Conservation (phyloP, 1,140 invertebrate species). For the Laupala kohalensis region DNA sequence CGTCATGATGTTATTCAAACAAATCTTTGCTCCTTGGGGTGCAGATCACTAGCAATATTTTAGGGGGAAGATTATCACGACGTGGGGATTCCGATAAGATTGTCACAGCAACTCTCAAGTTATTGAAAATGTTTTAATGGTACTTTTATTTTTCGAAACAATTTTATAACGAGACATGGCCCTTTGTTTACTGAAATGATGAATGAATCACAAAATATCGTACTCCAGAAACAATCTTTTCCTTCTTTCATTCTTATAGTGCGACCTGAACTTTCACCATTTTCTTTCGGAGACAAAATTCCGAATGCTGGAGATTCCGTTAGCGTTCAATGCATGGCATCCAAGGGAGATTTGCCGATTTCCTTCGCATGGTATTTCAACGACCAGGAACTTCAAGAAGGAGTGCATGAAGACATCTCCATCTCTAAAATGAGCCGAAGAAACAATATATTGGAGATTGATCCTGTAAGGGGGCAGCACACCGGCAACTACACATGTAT, state of each 20-base stretch:
- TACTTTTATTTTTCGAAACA: neutral
- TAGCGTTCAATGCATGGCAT: conserved; percentile 37
- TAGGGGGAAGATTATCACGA: no score
- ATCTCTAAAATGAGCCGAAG: conserved; percentile 12
- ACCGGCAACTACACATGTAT: conserved; percentile 57
- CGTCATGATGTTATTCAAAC: no score
- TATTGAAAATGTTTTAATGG: neutral
- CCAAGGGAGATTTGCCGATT: conserved; percentile 38
- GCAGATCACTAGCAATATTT: no score
- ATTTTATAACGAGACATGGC: neutral
- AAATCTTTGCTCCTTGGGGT: no score
- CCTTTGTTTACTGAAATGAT: neutral
- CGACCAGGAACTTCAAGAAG: conserved; percentile 24
- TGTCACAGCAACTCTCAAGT: no score
- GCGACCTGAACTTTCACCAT: conserved; percentile 19
- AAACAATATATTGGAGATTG: conserved; percentile 54
- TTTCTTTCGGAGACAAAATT: conserved; percentile 26
- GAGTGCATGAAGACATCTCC: neutral
- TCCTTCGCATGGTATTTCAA: conserved; percentile 41
- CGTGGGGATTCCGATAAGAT: no score
- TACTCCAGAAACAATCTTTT: no score
- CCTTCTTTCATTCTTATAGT: conserved; percentile 13
- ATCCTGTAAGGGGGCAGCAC: conserved; percentile 50
- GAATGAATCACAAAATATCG: no score
- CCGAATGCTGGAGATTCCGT: conserved; percentile 27